These are phyloP conservation scores for Pteropus alecto DNA, from an alignment of 2,113 vertebrate genomes.

Conservation along the genomic window DNA sequence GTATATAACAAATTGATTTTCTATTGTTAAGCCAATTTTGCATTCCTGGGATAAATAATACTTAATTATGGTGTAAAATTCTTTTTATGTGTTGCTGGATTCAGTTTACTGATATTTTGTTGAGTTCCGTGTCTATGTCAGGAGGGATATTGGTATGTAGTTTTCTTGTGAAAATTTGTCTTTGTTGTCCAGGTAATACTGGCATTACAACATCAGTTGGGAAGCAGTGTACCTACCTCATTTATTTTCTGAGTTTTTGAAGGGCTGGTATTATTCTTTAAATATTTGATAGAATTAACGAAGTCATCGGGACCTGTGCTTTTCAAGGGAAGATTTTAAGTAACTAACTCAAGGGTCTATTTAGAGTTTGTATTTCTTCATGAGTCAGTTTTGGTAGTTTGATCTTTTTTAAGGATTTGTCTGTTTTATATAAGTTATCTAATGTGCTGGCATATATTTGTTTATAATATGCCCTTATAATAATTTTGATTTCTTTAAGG, in stretches of 20 bases:
- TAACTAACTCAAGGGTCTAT: not conserved
- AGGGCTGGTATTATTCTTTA: slow-evolving; percentile 14
- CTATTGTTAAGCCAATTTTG: not conserved
- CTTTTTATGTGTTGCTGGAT: not conserved
- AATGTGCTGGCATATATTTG: not conserved
- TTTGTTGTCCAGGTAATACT: not conserved
- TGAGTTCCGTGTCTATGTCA: not conserved
- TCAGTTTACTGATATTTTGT: not conserved
- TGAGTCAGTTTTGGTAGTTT: not conserved
- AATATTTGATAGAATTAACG: not conserved
- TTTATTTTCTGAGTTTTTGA: not conserved
- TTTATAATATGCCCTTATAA: not conserved
- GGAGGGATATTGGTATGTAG: not conserved
- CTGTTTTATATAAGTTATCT: not conserved
- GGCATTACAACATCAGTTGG: not conserved
- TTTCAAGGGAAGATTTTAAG: not conserved
- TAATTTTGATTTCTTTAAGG: not conserved
- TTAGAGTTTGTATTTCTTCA: not conserved
- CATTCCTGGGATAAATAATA: not conserved
- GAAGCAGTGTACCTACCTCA: not conserved
- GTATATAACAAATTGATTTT: not conserved
- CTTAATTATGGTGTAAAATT: not conserved
- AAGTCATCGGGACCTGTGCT: not conserved
- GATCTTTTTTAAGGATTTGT: not conserved
- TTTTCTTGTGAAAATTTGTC: not conserved